Conservation (phyloP, 2,797 vertebrate genomes). For the Chrysocyon brachyurus region DNA sequence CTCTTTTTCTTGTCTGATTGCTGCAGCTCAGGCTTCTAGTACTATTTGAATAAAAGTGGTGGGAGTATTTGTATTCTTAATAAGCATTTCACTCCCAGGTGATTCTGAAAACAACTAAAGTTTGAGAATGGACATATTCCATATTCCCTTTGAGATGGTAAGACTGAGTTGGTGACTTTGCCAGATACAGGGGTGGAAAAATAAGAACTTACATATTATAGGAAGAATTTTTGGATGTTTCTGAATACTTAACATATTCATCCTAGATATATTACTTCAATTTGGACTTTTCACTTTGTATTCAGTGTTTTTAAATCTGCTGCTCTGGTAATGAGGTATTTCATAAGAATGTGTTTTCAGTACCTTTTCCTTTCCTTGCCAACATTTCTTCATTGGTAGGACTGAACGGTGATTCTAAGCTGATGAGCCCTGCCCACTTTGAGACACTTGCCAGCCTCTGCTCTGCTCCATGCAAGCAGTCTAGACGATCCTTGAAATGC, state of each 20-base stretch:
- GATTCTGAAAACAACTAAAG: background rate
- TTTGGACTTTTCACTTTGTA: background rate
- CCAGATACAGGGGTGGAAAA: background rate
- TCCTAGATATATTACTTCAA: background rate
- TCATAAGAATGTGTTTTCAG: background rate
- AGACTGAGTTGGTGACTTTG: constrained; percentile 4
- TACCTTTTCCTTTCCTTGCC: background rate
- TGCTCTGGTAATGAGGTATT: background rate
- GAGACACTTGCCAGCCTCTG: background rate
- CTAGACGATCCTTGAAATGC: background rate
- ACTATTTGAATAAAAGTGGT: background rate
- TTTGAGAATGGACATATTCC: background rate
- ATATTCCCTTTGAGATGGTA: background rate
- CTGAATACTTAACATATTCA: background rate
- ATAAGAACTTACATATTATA: background rate
- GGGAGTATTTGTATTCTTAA: background rate
- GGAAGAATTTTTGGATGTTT: background rate
- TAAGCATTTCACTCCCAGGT: background rate
- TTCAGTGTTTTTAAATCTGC: background rate
- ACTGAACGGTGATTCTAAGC: background rate
- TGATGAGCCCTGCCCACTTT: background rate
- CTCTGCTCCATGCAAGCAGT: background rate
- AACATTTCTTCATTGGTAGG: background rate
- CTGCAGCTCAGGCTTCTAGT: background rate
- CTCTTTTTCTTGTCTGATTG: background rate